phyloP scores from a whole-genome alignment of 2,888 invertebrate species.

The Eupithecia abbreviata region DNA sequence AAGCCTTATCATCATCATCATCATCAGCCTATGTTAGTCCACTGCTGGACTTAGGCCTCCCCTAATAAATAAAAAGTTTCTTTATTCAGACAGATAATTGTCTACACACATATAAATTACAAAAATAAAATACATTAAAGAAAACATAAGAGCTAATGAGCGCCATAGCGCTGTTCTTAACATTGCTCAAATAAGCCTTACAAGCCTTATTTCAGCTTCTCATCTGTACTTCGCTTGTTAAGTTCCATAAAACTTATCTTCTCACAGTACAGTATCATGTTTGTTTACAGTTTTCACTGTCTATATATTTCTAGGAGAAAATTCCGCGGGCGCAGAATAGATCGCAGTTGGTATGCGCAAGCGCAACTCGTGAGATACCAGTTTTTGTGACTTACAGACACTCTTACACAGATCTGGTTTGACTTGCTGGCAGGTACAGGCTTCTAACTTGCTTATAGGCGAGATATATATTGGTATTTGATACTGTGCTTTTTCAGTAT shows the following conservation, averaged over 20 bases:
- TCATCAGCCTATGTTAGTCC: too few relatives aligned
- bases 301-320: slow-evolving; percentile 79
- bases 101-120: too few relatives aligned
- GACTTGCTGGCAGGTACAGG: background rate
- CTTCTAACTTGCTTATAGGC: background rate
- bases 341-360: slow-evolving; percentile 18
- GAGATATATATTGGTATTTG: background rate
- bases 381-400: slow-evolving; percentile 49
- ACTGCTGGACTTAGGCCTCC: too few relatives aligned
- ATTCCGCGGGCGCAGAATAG: slow-evolving; percentile 50
- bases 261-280: slow-evolving; percentile 61
- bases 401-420: background rate
- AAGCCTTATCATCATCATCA: too few relatives aligned
- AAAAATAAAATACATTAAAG: too few relatives aligned
- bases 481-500: too few relatives aligned
- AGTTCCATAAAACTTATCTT: slow-evolving; percentile 40
- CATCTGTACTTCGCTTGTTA: background rate
- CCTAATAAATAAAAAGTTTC: too few relatives aligned
- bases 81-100: too few relatives aligned
- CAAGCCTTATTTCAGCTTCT: background rate
- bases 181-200: background rate
- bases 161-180: too few relatives aligned
- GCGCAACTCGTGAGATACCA: slow-evolving; percentile 40
- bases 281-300: slow-evolving; percentile 81
- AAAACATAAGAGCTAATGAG: too few relatives aligned